Evolutionary conservation across 2,113 vertebrate genomes (phyloP).

Genomic region (Xyliphius kryptos): DNA sequence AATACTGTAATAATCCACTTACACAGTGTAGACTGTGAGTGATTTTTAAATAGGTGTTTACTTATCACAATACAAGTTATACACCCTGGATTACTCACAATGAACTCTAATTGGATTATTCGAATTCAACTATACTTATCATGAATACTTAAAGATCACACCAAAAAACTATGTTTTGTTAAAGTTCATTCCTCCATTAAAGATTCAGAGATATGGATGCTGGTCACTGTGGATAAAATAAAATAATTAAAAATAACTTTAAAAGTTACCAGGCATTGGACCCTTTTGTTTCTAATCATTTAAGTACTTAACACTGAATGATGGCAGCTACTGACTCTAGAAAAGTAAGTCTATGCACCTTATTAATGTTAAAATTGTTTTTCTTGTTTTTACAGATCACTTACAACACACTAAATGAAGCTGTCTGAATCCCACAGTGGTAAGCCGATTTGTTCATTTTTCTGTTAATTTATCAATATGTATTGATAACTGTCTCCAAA

Average conservation of each 20-base stretch:
- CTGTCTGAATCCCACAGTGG: constrained; percentile 1
- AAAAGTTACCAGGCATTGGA: background rate
- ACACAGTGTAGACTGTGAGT: background rate
- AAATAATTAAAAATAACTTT: too few relatives aligned
- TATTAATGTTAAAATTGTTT: constrained; percentile 11
- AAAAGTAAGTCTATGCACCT: constrained; percentile 9
- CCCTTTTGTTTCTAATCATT: background rate
- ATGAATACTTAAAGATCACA: too few relatives aligned
- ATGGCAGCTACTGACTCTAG: constrained; percentile 10
- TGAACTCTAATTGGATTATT: background rate
- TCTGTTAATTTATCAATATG: background rate
- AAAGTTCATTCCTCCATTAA: too few relatives aligned
- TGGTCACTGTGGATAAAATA: too few relatives aligned
- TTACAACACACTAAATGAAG: background rate
- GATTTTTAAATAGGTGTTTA: background rate
- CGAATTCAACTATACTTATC: background rate
- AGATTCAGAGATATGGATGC: too few relatives aligned
- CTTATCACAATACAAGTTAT: background rate
- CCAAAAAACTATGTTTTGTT: too few relatives aligned
- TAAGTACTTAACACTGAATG: background rate
- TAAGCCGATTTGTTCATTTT: constrained; percentile 22
- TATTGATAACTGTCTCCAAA: constrained; percentile 1
- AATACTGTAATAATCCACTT: background rate
- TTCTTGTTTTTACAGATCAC: constrained; percentile 5
- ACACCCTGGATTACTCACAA: too few relatives aligned